Base-by-base conservation (phyloP, 2,113 vertebrate species). In the Pluvialis apricaria region DNA sequence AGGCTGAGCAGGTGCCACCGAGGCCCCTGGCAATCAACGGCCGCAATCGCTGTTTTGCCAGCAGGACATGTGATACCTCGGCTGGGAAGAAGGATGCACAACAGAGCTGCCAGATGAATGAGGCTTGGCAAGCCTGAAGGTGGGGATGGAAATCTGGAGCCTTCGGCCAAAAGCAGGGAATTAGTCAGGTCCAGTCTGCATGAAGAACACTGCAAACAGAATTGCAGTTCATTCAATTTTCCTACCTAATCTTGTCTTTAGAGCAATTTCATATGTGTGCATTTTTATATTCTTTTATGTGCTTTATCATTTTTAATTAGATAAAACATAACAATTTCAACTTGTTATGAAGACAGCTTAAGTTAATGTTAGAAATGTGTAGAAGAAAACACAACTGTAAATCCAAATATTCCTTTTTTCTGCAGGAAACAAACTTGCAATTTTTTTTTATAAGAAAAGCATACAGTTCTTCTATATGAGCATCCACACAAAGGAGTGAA, bases 101-200 rank as follows among this genome's bases (percentile, higher is more conserved):
- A 73, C 75, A 82, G 78, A 82, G 58, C 66, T 71, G 84, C 87
- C 86, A 96, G 89, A 91, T 66, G 78, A 97, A 92, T 16, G 40
- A 80, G 72, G 32, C 80, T 82, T 96, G 93, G 93, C 93, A 96
- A 62, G 64, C 45, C 64, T 49, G 52, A 77, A 55, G 55, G 81
- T 62, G 38, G 82, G 40, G 51, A 91, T 52, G 62, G 54, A 96
- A 96, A 91, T 76, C 64, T 94, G 71, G 34, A 88, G 47, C 78
- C 72, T 85, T 38, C 1, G 0, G 86, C 82, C 78, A 96, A 96
- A 86, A 93, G 10, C 2, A 3, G 29, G 8, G 76, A 86, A 85
- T 82, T 73, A 81, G 40, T 90, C 28, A 70, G n/a, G 79, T 90
- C n/a, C 64, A 81, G 32, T 55, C 55, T 66, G 60, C 17, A 36